Evolutionary conservation across 2,797 vertebrate species (phyloP), one percentile per base, ranked within the genome.

Genomic region (Argyrosomus regius): DNA sequence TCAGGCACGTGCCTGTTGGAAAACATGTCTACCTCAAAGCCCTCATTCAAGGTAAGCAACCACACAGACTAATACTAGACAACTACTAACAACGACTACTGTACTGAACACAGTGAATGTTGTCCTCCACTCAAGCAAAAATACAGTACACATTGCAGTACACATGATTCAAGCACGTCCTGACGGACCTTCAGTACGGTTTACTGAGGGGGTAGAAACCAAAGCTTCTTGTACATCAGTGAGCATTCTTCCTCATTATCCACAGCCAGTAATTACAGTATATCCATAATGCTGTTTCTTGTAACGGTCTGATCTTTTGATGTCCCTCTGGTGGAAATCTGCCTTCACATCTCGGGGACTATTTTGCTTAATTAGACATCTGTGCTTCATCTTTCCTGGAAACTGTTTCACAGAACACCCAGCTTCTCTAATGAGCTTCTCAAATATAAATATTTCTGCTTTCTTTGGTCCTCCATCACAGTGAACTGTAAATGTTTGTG

Each of bases 1-100:
- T 96, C 79, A 93, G 98, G 86, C 84, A 65, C 1, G 92, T 99
- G 89, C 97, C 97, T 65, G 85, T 95, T 28, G 98, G 98, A 76
- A 96, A 96, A 75, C 98, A 99, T 4, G 77, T 99, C 95, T 99
- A 97, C 96, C 96, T 99, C 96, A 97, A 95, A 90, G 92, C 96
- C 46, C 77, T 86, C 18, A 74, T 98, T 88, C 84, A 96, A 96
- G 97, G 98, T 99, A 92, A 91, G 82, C 7, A 14, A 16, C 10
- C 49, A 1, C 20, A 43, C 45, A 22, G 20, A 28, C 70, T 49
- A n/a, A 31, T 7, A 60, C 31, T 31, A 31, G 6, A 39, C 35
- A 35, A 35, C 35, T 35, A 28, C 28, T 5, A 28, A 31, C 31
- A 31, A 6, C 5, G 31, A 31, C 31, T 31, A 39, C 65, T 35